Percentiles rank a stretch among this genome's conserved stretches.
phyloP scores from a whole-genome alignment of 2,113 vertebrate genomes.

The Cettia cetti region DNA sequence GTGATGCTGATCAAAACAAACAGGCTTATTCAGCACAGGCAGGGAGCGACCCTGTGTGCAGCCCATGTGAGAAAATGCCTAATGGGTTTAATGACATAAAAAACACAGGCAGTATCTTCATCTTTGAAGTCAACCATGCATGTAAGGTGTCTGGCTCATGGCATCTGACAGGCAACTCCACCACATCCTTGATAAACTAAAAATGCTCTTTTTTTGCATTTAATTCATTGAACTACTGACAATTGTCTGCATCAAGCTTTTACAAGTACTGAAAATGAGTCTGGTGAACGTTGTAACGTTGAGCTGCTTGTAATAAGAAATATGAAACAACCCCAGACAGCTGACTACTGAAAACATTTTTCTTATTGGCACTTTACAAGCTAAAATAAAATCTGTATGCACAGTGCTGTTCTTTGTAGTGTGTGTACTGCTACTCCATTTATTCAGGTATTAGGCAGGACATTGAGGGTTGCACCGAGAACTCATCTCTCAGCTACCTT shows the following conservation, averaged over 20 bases:
- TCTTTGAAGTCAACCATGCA: constrained; percentile 1
- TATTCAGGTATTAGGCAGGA: constrained; percentile 28
- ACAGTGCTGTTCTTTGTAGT: constrained; percentile 27
- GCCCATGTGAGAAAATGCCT: not conserved
- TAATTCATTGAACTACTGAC: not conserved
- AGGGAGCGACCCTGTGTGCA: not conserved
- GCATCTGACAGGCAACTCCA: not conserved
- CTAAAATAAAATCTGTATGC: constrained; percentile 43
- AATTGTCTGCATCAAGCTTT: not conserved
- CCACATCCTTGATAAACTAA: not conserved
- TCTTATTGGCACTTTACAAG: constrained; percentile 19
- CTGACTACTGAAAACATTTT: constrained; percentile 25
- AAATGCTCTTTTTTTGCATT: not conserved
- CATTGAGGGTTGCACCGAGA: not conserved
- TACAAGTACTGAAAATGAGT: not conserved
- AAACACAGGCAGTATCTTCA: not conserved
- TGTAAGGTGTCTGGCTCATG: not conserved
- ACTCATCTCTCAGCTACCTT: not conserved
- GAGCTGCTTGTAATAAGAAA: not conserved
- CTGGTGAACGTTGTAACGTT: not conserved
- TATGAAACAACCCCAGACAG: not conserved
- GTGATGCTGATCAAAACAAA: constrained; percentile 47
- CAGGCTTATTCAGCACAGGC: not conserved
- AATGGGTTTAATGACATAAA: constrained; percentile 41
- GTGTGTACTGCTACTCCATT: constrained; percentile 12